Percentiles rank a stretch among this genome's conserved stretches.
Conservation (phyloP, 2,888 invertebrate genomes). For the Apamea sordens region DNA sequence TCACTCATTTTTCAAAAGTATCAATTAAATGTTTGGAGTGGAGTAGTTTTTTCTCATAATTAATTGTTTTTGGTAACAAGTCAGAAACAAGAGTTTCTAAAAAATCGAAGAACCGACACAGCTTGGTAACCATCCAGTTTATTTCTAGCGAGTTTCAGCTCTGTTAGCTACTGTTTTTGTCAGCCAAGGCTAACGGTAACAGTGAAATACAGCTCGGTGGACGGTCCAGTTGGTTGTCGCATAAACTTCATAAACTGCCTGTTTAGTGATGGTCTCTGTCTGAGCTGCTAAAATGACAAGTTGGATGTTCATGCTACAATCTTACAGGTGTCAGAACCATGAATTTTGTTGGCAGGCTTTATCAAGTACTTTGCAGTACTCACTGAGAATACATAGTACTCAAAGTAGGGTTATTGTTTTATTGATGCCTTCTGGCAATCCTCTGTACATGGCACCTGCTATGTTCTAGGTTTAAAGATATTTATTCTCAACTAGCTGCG, state of each 20-base stretch:
- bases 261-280: not conserved
- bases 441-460: not conserved
- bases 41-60: no score
- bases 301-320: not conserved
- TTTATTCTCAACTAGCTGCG: not conserved
- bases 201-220: no score
- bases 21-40: no score
- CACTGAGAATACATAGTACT: not conserved
- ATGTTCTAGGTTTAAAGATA: not conserved
- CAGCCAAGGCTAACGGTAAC: not conserved
- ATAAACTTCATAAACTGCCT: not conserved
- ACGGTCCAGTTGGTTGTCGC: no score
- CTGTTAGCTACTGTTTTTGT: not conserved
- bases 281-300: not conserved
- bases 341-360: not conserved
- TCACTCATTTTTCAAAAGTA: no score
- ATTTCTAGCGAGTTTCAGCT: not conserved
- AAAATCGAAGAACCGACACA: no score
- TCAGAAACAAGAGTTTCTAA: no score
- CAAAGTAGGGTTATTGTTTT: no score
- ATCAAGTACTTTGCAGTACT: not conserved
- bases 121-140: no score
- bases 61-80: no score
- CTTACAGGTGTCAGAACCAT: not conserved
- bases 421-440: not conserved